Conservation (phyloP, 2,797 vertebrate genomes). For the Synanceia verrucosa region DNA sequence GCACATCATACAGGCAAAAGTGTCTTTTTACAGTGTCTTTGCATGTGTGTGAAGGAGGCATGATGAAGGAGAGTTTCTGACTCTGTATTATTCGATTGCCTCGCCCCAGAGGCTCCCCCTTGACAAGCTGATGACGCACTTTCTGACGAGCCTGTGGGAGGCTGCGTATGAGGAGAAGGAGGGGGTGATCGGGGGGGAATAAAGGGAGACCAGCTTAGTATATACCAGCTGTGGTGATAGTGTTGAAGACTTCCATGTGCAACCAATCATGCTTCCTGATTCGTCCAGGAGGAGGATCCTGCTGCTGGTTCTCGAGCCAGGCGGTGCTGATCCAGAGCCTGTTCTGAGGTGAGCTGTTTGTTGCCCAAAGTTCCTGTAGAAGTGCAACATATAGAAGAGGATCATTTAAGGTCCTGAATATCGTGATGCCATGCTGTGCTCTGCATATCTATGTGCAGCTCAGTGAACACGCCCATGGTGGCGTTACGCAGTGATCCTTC, state of each 20-base stretch:
- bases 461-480: conserved; percentile 15
- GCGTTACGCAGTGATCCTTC: conserved; percentile 39
- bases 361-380: conserved; percentile 32
- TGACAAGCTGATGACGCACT: conserved; percentile 73
- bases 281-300: conserved; percentile 56
- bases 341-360: neutral
- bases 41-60: conserved; percentile 22
- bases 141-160: conserved; percentile 57
- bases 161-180: conserved; percentile 23
- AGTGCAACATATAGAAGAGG: conserved; percentile 32
- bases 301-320: conserved; percentile 48
- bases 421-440: neutral
- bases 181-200: neutral
- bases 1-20: neutral
- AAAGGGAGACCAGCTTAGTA: conserved; percentile 61
- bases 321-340: conserved; percentile 22
- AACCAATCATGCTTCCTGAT: conserved; percentile 62
- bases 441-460: conserved; percentile 33
- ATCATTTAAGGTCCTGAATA: neutral
- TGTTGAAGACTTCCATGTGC: conserved; percentile 54
- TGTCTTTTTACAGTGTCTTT: neutral
- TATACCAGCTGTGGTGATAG: conserved; percentile 62
- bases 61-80: conserved; percentile 43
- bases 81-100: conserved; percentile 61
- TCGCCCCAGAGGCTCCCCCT: conserved; percentile 64